Evolutionary conservation across 2,797 vertebrate species (phyloP), one percentile per base, ranked within the genome.

Genomic region (Coilia nasus): DNA sequence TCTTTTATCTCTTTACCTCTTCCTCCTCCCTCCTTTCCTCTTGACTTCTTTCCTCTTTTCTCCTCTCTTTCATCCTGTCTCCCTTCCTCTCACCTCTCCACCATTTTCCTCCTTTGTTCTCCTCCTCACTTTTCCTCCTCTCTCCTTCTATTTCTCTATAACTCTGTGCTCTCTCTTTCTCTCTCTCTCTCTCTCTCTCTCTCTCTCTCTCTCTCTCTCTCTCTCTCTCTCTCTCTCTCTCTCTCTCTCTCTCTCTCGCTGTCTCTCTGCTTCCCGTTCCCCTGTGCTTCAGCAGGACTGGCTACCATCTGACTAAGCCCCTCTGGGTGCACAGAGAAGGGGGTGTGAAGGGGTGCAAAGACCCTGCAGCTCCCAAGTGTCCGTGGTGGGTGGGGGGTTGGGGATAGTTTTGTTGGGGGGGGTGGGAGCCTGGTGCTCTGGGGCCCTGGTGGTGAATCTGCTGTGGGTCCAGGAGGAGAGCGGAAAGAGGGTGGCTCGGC

Each of bases 361-460:
- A 80, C 67, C 64, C 21, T 3, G 5, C 71, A 88, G 85, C 84
- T 86, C 88, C 86, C 85, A 64, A 83, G 82, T 82, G 56, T 59
- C 3, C 17, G 56, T 59, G 57, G 57, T 6, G 57, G 3, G 57
- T 6, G 57, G 4, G 57, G 4, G 57, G 4, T 4, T 60, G 57
- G 3, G 57, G 7, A 7, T 54, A 14, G 7, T 9, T 9, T 2
- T 54, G 50, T 3, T 6, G 21, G 60, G 1, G 60, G 3, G 83
- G 78, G 31, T 62, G 57, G 84, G 83, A 85, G 83, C 88, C 60
- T 81, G 82, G 82, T 87, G 84, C 75, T 86, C 82, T 82, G 88
- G 88, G 83, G 86, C 60, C 89, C 83, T 81, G 84, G 87, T 86
- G 85, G 83, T 87, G 87, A 88, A 90, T 90, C 87, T 85, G 83